Base-by-base conservation (phyloP, 2,888 invertebrate species). In the Polyommatus iphigenia region DNA sequence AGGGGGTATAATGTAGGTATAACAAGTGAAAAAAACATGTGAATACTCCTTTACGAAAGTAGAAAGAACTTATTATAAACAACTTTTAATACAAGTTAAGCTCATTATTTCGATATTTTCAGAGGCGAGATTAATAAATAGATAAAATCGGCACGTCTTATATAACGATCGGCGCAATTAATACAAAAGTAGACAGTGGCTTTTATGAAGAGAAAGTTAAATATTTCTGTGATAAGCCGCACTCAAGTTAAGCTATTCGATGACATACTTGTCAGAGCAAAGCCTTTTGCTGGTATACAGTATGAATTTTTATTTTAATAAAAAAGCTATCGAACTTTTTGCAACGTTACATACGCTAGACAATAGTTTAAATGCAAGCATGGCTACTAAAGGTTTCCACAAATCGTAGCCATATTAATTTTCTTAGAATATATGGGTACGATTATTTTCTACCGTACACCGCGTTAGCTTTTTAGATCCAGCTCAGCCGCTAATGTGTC, bases 191-290 rank as follows among this genome's bases (percentile, higher is more conserved):
- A 67, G 67, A 32, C 67, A 67, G 67, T 29, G 67, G 67, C 67
- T 67, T 67, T 67, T 67, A 67, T 67, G 67, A 67, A 67, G 67
- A 67, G 67, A 67, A 67, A 67, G 67, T 67, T 67, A 67, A 67
- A 67, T 67, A 67, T 67, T 67, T 67, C 10, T 67, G 24, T 62
- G 67, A 67, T 67, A 67, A 67, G 67, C 67, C 46, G 29, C 67
- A 29, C 67, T 67, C 62, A 62, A 62, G 62, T 67, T 67, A 62
- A 67, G 67, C 67, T 67, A 67, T 67, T 67, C 67, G 67, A 67
- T 67, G 67, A 67, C 67, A 67, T 67, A 67, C 67, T 67, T 67
- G 67, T 67, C 67, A 67, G 32, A 15, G 29, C 20, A 32, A 67
- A 67, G 67, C 67, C 67, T 67, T 29, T 29, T 32, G 67, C 62